Conservation (phyloP, 1,140 invertebrate species). For the Habropoda laboriosa region DNA sequence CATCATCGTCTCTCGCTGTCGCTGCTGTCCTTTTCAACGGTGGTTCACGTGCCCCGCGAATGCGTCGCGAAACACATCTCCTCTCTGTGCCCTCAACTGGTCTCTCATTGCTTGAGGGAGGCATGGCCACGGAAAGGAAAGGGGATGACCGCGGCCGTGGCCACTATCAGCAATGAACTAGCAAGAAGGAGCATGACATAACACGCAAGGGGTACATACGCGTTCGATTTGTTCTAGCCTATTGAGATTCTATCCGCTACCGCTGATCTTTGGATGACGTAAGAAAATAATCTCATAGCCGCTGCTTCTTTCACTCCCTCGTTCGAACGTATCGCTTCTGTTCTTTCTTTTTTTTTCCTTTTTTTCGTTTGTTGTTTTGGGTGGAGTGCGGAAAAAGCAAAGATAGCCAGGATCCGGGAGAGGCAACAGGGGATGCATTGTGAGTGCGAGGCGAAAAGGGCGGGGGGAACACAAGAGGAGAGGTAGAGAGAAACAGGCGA, state of each 20-base stretch:
- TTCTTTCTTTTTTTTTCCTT: background rate
- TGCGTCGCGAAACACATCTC: slow-evolving; percentile 19
- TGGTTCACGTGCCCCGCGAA: slow-evolving; percentile 44
- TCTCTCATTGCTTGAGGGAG: background rate
- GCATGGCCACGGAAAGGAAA: slow-evolving; percentile 8
- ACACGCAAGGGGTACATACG: background rate
- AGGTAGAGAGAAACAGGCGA: background rate
- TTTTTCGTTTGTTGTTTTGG: background rate
- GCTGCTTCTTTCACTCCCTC: slow-evolving; percentile 22
- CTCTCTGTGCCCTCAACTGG: background rate
- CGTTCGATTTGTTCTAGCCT: background rate
- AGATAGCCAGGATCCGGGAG: background rate
- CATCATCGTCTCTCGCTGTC: background rate
- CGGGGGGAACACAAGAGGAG: background rate
- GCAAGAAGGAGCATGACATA: slow-evolving; percentile 13
- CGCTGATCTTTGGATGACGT: background rate
- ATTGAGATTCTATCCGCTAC: slow-evolving; percentile 5
- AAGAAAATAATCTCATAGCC: background rate
- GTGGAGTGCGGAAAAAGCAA: background rate
- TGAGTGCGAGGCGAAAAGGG: background rate
- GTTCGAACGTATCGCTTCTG: slow-evolving; percentile 2
- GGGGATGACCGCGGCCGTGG: slow-evolving; percentile 12
- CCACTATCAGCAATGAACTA: background rate
- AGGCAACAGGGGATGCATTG: background rate
- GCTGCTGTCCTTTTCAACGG: slow-evolving; percentile 26